phyloP scores from a whole-genome alignment of 2,113 vertebrate species.

The Taurulus bubalis region DNA sequence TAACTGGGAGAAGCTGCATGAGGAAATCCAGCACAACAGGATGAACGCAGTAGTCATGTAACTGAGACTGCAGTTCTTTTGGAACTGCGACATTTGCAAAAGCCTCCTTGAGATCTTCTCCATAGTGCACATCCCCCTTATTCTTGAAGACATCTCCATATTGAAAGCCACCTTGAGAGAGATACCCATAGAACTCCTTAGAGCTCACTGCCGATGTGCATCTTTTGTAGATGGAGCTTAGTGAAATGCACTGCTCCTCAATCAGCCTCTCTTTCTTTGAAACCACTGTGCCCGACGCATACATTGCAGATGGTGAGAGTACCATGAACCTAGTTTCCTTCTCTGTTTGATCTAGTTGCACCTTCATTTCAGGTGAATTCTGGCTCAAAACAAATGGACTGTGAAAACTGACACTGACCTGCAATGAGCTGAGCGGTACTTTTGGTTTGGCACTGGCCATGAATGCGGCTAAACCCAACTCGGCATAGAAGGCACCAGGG shows the following conservation, averaged over 20 bases:
- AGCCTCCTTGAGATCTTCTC: slow-evolving; percentile 85
- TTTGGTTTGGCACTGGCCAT: slow-evolving; percentile 80
- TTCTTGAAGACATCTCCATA: slow-evolving; percentile 85
- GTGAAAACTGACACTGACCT: slow-evolving; percentile 83
- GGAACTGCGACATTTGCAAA: slow-evolving; percentile 82
- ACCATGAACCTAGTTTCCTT: slow-evolving; percentile 79
- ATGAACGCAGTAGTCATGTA: slow-evolving; percentile 86
- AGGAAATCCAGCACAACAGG: slow-evolving; percentile 88
- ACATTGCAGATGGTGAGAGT: slow-evolving; percentile 77
- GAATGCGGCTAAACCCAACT: slow-evolving; percentile 85
- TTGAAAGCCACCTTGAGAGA: slow-evolving; percentile 85
- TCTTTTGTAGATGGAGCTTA: slow-evolving; percentile 81
- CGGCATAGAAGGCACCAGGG: slow-evolving; percentile 86
- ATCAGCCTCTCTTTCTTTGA: slow-evolving; percentile 54
- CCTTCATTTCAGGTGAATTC: slow-evolving; percentile 79
- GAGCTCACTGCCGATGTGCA: slow-evolving; percentile 79
- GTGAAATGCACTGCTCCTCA: slow-evolving; percentile 82
- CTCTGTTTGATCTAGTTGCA: slow-evolving; percentile 75
- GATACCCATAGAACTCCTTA: slow-evolving; percentile 82
- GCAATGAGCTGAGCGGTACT: slow-evolving; percentile 79
- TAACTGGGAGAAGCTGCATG: slow-evolving; percentile 83
- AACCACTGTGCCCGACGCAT: slow-evolving; percentile 83
- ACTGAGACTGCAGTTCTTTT: slow-evolving; percentile 70
- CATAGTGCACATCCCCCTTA: slow-evolving; percentile 82
- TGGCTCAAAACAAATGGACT: slow-evolving; percentile 81